Percentiles rank a stretch among this genome's conserved stretches.
Evolutionary conservation across 2,888 invertebrate species (phyloP).

Genomic region (Oeneis ivallda): DNA sequence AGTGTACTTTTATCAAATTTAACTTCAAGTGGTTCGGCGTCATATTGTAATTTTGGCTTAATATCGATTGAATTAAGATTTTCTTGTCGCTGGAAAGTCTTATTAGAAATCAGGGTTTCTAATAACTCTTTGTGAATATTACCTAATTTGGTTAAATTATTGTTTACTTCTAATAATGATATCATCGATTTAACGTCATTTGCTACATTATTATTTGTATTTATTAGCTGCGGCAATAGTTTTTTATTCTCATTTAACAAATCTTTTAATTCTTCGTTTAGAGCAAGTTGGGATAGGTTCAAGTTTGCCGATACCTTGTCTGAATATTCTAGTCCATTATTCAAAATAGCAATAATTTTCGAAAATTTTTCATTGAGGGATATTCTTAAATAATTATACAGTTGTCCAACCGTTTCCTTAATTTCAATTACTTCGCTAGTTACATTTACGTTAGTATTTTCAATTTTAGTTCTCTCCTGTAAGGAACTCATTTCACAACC

Average conservation of each 20-base stretch:
- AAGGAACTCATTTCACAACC: conserved; percentile 25
- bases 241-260: conserved; percentile 14
- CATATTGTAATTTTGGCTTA: background rate
- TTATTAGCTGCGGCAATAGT: conserved; percentile 9
- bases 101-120: conserved; percentile 1
- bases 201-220: conserved; percentile 14
- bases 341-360: conserved; percentile 1
- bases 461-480: background rate
- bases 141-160: conserved; percentile 19
- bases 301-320: background rate
- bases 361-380: conserved; percentile 14
- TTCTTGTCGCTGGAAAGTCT: background rate
- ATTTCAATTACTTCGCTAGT: conserved; percentile 19
- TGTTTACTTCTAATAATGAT: conserved; percentile 24
- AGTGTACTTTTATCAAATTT: conserved; percentile 11
- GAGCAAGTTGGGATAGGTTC: conserved; percentile 6
- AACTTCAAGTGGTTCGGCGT: background rate
- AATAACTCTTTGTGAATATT: conserved; percentile 24
- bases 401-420: conserved; percentile 7
- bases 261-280: conserved; percentile 1
- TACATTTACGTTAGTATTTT: conserved; percentile 14
- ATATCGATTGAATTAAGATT: background rate
- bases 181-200: conserved; percentile 21
- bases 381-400: conserved; percentile 20
- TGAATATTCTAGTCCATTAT: background rate